Percentiles rank a stretch among this genome's conserved stretches.
Evolutionary conservation across 2,113 vertebrate genomes (phyloP).

Genomic region (Orycteropus afer): DNA sequence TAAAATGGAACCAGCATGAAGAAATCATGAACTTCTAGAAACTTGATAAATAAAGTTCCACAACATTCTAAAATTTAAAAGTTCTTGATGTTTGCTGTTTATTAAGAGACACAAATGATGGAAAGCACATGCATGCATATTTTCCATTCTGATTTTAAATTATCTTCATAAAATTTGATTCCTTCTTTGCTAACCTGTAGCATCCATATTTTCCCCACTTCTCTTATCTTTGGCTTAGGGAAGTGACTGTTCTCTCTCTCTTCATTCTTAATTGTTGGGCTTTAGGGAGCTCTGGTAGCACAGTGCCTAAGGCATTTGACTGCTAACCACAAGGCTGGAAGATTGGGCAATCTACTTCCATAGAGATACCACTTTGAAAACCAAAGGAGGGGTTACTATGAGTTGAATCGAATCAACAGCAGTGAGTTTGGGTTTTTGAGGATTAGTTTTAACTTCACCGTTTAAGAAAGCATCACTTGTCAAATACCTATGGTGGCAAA

Average conservation of each 20-base stretch:
- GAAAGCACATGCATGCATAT: background rate
- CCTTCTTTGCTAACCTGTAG: background rate
- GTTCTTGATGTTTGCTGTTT: background rate
- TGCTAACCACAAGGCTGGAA: no score
- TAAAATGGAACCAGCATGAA: background rate
- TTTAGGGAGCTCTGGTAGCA: no score
- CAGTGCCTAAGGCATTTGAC: no score
- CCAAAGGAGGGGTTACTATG: no score
- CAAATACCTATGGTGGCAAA: background rate
- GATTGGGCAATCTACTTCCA: no score
- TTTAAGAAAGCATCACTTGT: slow-evolving; percentile 9
- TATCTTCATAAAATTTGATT: background rate
- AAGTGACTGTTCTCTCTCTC: background rate
- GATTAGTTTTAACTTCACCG: background rate
- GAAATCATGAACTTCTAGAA: background rate
- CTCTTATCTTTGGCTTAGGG: background rate
- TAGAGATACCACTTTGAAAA: no score
- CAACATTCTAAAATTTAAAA: slow-evolving; percentile 13
- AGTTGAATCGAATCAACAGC: no score
- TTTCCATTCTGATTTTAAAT: background rate
- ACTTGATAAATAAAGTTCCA: background rate
- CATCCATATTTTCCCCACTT: background rate
- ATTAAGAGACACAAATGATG: background rate
- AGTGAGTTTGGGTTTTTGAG: no score
- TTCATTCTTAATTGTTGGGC: background rate